Percentiles rank a stretch among this genome's conserved stretches.
These are phyloP conservation scores for Anolis carolinensis DNA, from an alignment of 2,113 vertebrate genomes.

Conservation along the genomic window DNA sequence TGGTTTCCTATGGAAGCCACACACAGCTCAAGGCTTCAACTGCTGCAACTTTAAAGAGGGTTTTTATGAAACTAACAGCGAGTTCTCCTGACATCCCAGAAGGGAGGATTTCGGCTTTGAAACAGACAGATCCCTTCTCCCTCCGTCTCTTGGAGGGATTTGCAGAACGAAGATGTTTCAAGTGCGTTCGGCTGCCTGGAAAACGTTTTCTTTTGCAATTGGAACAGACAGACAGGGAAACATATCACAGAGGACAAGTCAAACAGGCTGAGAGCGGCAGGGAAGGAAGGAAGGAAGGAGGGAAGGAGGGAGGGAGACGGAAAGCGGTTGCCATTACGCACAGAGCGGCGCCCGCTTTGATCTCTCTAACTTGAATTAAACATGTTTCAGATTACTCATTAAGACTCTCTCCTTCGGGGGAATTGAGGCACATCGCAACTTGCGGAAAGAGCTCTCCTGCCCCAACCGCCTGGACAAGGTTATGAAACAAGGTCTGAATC, in stretches of 20 bases:
- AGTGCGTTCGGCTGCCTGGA: neutral
- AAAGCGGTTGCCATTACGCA: neutral
- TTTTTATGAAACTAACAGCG: accelerated
- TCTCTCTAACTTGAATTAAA: slow-evolving; percentile 66
- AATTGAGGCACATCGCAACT: slow-evolving; percentile 56
- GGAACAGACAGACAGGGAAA: neutral
- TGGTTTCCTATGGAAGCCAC: neutral
- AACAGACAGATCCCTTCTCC: accelerated
- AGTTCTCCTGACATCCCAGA: too few relatives aligned
- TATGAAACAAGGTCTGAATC: accelerated
- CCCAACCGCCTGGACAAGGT: neutral
- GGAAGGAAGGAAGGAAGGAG: slow-evolving; percentile 37
- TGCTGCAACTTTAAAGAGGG: accelerated
- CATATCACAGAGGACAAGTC: neutral
- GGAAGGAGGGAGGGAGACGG: slow-evolving; percentile 32
- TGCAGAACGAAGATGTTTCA: neutral
- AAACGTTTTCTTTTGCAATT: neutral
- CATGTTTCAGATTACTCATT: slow-evolving; percentile 64
- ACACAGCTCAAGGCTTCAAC: neutral
- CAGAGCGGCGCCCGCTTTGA: slow-evolving; percentile 52
- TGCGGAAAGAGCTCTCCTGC: slow-evolving; percentile 45
- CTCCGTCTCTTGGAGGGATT: neutral
- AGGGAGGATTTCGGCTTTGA: accelerated
- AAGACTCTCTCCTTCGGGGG: slow-evolving; percentile 54
- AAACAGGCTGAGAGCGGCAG: neutral